Conservation (phyloP, 2,113 vertebrate species). For the Anhinga anhinga region DNA sequence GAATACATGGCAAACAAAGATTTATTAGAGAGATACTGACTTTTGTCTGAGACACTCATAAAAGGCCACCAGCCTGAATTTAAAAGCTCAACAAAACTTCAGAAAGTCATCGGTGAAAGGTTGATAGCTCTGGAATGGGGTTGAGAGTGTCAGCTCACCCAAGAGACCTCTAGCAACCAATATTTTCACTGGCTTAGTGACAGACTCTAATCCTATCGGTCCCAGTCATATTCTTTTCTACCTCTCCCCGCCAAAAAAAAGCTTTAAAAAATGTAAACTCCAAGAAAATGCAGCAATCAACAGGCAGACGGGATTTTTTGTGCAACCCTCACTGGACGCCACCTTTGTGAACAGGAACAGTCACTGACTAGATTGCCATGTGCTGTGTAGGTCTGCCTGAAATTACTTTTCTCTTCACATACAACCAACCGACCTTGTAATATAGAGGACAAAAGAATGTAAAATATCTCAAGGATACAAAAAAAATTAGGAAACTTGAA, state of each 20-base stretch:
- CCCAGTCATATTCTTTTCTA: neutral
- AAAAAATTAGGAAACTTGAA: neutral
- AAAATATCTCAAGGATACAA: neutral
- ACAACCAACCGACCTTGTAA: neutral
- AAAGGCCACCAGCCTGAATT: neutral
- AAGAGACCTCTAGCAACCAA: neutral
- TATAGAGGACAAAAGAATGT: neutral
- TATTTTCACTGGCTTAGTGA: neutral
- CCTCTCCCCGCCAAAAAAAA: neutral
- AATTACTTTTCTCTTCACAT: neutral
- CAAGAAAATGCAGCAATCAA: neutral
- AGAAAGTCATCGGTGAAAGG: accelerated
- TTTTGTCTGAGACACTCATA: neutral
- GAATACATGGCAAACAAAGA: neutral
- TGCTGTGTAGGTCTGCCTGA: neutral
- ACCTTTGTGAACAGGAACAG: neutral
- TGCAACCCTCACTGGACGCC: accelerated
- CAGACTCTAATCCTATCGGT: neutral
- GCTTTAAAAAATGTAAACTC: neutral
- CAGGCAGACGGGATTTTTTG: neutral
- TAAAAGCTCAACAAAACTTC: neutral
- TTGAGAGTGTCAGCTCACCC: neutral
- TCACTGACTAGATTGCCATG: neutral
- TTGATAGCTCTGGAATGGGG: neutral
- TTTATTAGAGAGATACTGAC: neutral